phyloP scores from a whole-genome alignment of 2,113 vertebrate genomes.

The Tupaia chinensis region DNA sequence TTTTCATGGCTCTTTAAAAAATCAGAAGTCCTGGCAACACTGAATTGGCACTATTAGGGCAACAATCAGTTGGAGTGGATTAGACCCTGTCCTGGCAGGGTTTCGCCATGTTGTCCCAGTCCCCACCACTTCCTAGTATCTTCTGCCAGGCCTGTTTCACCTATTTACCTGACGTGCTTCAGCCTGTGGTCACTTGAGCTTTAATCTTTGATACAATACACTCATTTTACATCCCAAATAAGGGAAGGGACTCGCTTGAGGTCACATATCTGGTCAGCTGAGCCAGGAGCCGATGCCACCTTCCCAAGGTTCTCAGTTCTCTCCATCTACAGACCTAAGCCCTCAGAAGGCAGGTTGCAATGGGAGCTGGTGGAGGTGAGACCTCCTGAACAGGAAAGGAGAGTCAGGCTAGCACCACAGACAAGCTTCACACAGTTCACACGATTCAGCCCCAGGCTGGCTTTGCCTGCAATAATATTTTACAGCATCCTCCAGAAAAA shows the following conservation, averaged over 20 bases:
- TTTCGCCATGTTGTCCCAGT: background rate
- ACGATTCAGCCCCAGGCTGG: constrained; percentile 57
- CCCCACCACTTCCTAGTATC: background rate
- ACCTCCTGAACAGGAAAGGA: background rate
- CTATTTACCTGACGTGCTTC: background rate
- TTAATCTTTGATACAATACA: background rate
- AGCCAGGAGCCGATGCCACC: background rate
- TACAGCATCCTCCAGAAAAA: constrained; percentile 76
- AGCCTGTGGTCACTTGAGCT: background rate
- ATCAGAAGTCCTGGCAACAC: background rate
- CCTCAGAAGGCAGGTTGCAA: background rate
- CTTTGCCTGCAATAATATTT: constrained; percentile 66
- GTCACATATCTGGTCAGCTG: background rate
- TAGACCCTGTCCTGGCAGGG: background rate
- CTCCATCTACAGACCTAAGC: background rate
- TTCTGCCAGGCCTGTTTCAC: background rate
- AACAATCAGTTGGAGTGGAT: background rate
- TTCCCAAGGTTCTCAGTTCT: background rate
- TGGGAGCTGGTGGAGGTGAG: background rate
- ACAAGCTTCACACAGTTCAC: background rate
- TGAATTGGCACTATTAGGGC: background rate
- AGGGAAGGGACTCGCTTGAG: background rate
- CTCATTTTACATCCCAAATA: background rate
- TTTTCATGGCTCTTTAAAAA: background rate
- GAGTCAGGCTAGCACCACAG: background rate